Percentiles rank a stretch among this genome's conserved stretches.
Conservation (phyloP, 2,888 invertebrate species). For the Cataglyphis cursor region DNA sequence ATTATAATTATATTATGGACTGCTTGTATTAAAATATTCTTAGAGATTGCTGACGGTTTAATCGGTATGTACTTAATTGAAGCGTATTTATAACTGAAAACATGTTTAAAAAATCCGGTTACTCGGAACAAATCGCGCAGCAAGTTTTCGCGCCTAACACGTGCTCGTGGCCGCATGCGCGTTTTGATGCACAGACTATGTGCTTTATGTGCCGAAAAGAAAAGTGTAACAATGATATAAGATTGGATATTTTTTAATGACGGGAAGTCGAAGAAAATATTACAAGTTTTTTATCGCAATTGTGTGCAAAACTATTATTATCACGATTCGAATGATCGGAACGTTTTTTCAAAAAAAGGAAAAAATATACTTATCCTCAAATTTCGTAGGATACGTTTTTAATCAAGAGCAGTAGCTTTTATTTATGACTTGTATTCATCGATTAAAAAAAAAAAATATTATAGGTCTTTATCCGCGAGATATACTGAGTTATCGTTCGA, state of each 20-base stretch:
- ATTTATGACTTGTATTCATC: neutral
- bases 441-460: neutral
- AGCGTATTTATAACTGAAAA: neutral
- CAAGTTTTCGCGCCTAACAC: neutral
- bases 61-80: neutral
- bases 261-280: neutral
- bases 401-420: neutral
- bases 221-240: neutral
- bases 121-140: neutral
- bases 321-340: neutral
- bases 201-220: neutral
- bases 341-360: neutral
- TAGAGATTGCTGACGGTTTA: neutral
- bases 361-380: neutral
- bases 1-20: neutral
- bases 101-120: neutral
- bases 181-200: neutral
- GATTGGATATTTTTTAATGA: neutral
- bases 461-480: neutral
- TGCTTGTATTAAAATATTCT: neutral
- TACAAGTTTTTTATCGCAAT: neutral
- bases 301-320: neutral
- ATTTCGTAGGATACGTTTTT: neutral
- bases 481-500: neutral
- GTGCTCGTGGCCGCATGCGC: neutral